Base-by-base conservation (phyloP, 2,797 vertebrate species). In the Muscicapa striata region DNA sequence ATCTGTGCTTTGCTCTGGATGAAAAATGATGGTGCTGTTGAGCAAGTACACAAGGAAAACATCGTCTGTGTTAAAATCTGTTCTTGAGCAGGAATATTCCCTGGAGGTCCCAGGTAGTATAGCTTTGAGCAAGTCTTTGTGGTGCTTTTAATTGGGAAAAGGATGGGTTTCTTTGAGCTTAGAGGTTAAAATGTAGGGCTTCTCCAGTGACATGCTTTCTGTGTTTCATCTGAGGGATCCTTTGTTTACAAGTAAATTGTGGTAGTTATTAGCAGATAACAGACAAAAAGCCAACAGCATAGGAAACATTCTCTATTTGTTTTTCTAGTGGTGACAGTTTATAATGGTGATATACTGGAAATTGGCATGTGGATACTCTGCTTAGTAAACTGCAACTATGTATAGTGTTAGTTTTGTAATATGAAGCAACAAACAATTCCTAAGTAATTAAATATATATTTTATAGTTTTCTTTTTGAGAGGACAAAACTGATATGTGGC, bases 251-350 rank as follows among this genome's bases (percentile, higher is more conserved):
- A 77, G 38, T 49, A 85, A 91, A 77, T 86, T 43, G 66, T 49
- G 63, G 9, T 94, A 90, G 84, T 90, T 93, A 64, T 93, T 72
- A 69, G 48, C 30, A 57, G 75, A 36, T 79, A 92, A 49, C 38
- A 79, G 73, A 62, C 30, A 72, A 41, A 87, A 93, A 90, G 40
- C 48, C 55, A 66, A 24, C 55, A 48, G n/a, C 57, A 8, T 24
- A 45, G 45, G 63, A 90, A 94, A 66, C 30, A 2, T 51, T 62
- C 27, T 36, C 58, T 93, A 19, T 86, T 91, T 86, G 83, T 77
- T 27, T 94, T 94, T 84, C 63, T 49, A 52, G 83, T 43, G 74
- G 59, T 90, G 87, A 63, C 80, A 78, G 80, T 84, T 93, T 92
- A 54, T 76, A 84, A 45, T 46, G 17, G 55, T 73, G 55, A 12